Evolutionary conservation across 35 echinoderm and acorn worm species (phyloP), one percentile per base, ranked within the genome.

Genomic region (Heliocidaris tuberculata): DNA sequence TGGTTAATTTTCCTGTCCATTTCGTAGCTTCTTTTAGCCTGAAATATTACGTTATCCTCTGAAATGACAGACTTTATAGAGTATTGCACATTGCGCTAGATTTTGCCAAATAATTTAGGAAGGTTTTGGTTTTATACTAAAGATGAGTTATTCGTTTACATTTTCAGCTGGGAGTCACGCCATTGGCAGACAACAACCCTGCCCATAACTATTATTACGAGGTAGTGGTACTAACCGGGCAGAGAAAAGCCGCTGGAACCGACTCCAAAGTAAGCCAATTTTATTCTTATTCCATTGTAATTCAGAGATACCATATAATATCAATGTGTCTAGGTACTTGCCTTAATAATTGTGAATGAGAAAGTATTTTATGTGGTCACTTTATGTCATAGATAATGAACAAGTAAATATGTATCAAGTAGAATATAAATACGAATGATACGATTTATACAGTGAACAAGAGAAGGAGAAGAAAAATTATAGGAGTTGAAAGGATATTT

Each of bases 201-300:
- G 90, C 49, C 16, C 94, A 99, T 52, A 96, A 96, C 29, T 99
- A 99, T 85, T 65, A 97, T 2, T 99, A 99, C 92, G 98, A 99
- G 48, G 94, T 99, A 13, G 71, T 95, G 1, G 97, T 99, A 0
- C 32, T 99, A 48, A 99, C 98, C 0, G 98, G 98, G 71, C 97
- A 97, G 85, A 60, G 98, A 54, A 91, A 94, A 50, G 92, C 94
- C 94, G 97, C 95, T 42, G 98, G 97, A 92, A 99, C 98, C 49
- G 94, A 97, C 48, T 99, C 98, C 1, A 99, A 99, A 95, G 98
- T 99, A 96, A 90, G 47, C 27, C n/a, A 10, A 56, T 56, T 56
- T 35, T 94, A 31, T 30, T 50, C 15, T 1, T 42, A 42, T 42
- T 42, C 35, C 35, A 42, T 42, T 42, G 35, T 42, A 42, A 42